Evolutionary conservation across 2,888 invertebrate species (phyloP).

Genomic region (Pandemis corylana): DNA sequence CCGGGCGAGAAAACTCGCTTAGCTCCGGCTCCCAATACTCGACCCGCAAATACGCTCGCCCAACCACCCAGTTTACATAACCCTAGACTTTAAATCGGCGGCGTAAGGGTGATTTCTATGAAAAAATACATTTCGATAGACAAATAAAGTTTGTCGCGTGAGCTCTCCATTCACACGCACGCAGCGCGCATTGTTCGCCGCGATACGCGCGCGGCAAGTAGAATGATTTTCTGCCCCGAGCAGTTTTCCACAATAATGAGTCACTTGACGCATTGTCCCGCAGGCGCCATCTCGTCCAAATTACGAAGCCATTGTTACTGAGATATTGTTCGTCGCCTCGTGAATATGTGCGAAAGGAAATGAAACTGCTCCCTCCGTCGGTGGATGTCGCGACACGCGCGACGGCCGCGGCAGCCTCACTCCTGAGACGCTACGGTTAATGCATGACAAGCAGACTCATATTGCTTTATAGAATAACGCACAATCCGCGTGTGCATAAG

Average conservation of each 20-base stretch:
- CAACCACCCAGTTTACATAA: not conserved
- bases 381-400: conserved; percentile 57
- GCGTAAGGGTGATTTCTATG: conserved; percentile 14
- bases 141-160: conserved; percentile 35
- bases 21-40: conserved; percentile 42
- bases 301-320: conserved; percentile 79
- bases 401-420: conserved; percentile 20
- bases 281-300: conserved; percentile 76
- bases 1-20: conserved; percentile 47
- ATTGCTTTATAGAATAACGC: not conserved
- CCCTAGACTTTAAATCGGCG: conserved; percentile 6
- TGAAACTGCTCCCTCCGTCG: conserved; percentile 73
- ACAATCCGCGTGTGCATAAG: conserved; percentile 6
- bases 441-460: conserved; percentile 25
- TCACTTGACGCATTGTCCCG: conserved; percentile 80
- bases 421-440: conserved; percentile 25
- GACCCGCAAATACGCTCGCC: conserved; percentile 20
- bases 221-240: conserved; percentile 72
- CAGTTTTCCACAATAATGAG: conserved; percentile 79
- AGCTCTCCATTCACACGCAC: conserved; percentile 60
- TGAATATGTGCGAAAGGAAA: conserved; percentile 82
- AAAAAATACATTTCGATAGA: conserved; percentile 11
- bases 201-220: conserved; percentile 56
- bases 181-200: conserved; percentile 62
- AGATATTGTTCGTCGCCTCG: conserved; percentile 77